Percentiles rank a stretch among this genome's conserved stretches.
phyloP scores from a whole-genome alignment of 2,113 vertebrate genomes.

The Gobio gobio region DNA sequence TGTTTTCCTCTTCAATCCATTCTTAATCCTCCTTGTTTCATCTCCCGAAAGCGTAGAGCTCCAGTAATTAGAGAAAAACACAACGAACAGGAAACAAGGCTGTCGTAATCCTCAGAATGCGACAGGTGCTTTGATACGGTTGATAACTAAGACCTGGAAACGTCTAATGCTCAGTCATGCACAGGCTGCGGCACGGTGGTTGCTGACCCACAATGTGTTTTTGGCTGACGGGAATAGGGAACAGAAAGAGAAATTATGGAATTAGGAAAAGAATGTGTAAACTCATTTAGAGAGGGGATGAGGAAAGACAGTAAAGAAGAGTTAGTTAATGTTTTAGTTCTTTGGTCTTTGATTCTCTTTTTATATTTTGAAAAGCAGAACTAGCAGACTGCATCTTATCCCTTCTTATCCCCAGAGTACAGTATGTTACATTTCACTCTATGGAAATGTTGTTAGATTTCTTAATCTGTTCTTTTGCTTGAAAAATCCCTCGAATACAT shows the following conservation, averaged over 20 bases:
- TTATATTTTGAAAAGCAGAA: slow-evolving; percentile 6
- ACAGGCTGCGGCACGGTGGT: not conserved
- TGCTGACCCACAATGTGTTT: slow-evolving; percentile 37
- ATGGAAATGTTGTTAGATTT: slow-evolving; percentile 27
- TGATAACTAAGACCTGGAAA: slow-evolving; percentile 30
- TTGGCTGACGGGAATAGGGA: slow-evolving; percentile 9
- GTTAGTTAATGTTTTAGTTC: not conserved
- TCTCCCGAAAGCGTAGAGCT: slow-evolving; percentile 3
- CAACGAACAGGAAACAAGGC: slow-evolving; percentile 23
- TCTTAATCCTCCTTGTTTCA: slow-evolving; percentile 31
- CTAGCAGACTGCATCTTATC: slow-evolving; percentile 36
- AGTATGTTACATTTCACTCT: slow-evolving; percentile 15
- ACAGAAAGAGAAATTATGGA: not conserved
- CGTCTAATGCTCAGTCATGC: slow-evolving; percentile 30
- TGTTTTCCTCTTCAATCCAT: slow-evolving; percentile 2
- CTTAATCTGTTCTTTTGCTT: slow-evolving; percentile 29
- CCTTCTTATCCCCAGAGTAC: slow-evolving; percentile 29
- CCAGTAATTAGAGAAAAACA: slow-evolving; percentile 32
- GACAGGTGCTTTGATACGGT: slow-evolving; percentile 46
- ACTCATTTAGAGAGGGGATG: slow-evolving; percentile 14
- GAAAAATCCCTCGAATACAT: slow-evolving; percentile 23
- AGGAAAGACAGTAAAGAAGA: not conserved
- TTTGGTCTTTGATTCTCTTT: slow-evolving; percentile 1
- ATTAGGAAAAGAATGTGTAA: not conserved
- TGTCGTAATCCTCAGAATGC: slow-evolving; percentile 19